Evolutionary conservation across 1,140 invertebrate genomes (phyloP).

Genomic region (Nasonia vitripennis): DNA sequence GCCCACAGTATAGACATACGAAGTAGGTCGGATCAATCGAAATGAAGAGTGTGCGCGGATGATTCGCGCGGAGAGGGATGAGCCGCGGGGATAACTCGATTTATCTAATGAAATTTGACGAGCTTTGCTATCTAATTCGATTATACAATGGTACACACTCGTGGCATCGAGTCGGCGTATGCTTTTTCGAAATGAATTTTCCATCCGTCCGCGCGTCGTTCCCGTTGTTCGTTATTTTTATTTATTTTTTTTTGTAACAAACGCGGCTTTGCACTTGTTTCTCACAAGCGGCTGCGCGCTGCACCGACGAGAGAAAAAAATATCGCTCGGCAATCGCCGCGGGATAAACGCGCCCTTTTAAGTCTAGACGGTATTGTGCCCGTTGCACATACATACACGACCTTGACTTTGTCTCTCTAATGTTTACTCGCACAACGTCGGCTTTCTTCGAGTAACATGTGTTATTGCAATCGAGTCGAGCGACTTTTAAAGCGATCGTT

Average conservation of each 20-base stretch:
- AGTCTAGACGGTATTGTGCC: not conserved
- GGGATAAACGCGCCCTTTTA: not conserved
- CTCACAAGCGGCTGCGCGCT: not conserved
- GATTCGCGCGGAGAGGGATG: not conserved
- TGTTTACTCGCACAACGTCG: not conserved
- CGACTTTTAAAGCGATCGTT: not conserved
- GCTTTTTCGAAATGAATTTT: too few relatives aligned
- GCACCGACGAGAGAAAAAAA: not conserved
- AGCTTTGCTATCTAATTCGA: not conserved
- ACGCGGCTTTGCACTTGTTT: not conserved
- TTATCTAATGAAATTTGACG: constrained; percentile 4
- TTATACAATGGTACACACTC: not conserved
- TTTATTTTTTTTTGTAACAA: too few relatives aligned
- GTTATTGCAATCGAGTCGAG: not conserved
- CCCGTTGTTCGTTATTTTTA: too few relatives aligned
- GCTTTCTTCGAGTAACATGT: not conserved
- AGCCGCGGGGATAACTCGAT: not conserved
- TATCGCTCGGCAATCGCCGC: not conserved
- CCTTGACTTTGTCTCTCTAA: not conserved
- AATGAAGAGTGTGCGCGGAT: not conserved
- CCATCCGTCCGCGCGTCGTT: too few relatives aligned
- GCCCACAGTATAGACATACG: not conserved
- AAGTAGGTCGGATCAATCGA: not conserved
- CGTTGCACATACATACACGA: not conserved
- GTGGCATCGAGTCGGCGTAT: too few relatives aligned